A percentile compares a stretch with the other conserved stretches of the same genome.
phyloP scores from a whole-genome alignment of 2,888 invertebrate genomes.

The Tetrapedia diversipes region DNA sequence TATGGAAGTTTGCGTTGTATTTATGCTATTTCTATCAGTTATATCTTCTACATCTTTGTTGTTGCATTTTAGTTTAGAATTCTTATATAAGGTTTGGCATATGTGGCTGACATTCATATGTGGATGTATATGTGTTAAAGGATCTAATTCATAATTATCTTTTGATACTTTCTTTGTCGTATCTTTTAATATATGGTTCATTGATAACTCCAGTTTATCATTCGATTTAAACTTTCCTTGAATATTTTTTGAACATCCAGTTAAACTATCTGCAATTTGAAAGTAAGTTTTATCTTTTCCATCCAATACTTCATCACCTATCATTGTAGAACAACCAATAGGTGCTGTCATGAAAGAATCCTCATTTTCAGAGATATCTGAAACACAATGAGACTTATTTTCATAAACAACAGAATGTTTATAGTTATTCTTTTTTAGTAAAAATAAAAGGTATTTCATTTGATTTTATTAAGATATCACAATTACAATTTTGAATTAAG shows the following conservation, averaged over 20 bases:
- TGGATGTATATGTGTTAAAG: neutral
- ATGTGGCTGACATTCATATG: neutral
- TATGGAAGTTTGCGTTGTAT: conserved; percentile 47
- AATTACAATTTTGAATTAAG: conserved; percentile 16
- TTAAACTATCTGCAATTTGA: neutral
- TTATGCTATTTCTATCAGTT: conserved; percentile 2
- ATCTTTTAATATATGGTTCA: neutral
- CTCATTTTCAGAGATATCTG: conserved; percentile 27
- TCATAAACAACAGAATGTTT: neutral
- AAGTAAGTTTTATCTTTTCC: neutral
- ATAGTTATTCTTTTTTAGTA: neutral
- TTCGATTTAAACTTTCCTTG: conserved; percentile 2
- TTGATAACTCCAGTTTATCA: neutral
- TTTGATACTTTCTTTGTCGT: neutral
- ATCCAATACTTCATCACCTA: conserved; percentile 42
- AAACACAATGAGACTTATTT: neutral
- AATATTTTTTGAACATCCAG: neutral
- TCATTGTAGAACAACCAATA: conserved; percentile 74
- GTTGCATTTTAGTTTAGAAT: neutral
- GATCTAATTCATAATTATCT: neutral
- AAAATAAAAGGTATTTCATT: conserved; percentile 27
- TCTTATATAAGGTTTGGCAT: neutral
- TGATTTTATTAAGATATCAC: conserved; percentile 61
- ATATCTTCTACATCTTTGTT: neutral
- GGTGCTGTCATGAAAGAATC: conserved; percentile 57